A percentile compares a stretch with the other conserved stretches of the same genome.
These are phyloP conservation scores for Benitochromis conjunctus DNA, from an alignment of 2,113 vertebrate species.

Conservation along the genomic window DNA sequence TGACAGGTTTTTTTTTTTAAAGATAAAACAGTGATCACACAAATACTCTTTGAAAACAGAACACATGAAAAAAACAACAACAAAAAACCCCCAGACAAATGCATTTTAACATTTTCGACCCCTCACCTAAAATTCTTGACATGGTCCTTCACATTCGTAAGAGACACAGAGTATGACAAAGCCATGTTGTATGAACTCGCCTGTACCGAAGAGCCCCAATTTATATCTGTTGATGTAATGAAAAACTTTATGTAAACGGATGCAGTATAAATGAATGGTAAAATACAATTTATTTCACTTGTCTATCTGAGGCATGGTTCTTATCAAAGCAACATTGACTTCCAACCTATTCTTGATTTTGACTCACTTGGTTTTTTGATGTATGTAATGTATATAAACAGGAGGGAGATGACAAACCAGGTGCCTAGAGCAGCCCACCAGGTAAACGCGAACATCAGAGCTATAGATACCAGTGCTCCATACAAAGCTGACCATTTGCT, in stretches of 20 bases:
- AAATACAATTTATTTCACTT: background rate
- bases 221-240: conserved; percentile 57
- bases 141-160: conserved; percentile 70
- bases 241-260: accelerated
- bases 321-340: background rate
- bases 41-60: background rate
- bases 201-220: conserved; percentile 76
- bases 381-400: conserved; percentile 63
- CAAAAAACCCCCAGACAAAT: background rate
- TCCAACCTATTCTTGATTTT: background rate
- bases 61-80: background rate
- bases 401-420: conserved; percentile 64
- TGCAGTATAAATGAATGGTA: background rate
- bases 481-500: conserved; percentile 72
- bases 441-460: conserved; percentile 77
- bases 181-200: conserved; percentile 74
- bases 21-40: background rate
- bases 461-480: conserved; percentile 64
- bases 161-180: conserved; percentile 66
- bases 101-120: background rate
- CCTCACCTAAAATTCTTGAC: conserved; percentile 78
- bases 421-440: conserved; percentile 74
- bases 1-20: background rate
- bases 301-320: accelerated
- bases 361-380: conserved; percentile 73